Conservation (phyloP, 2,888 invertebrate genomes). For the Tetranychus truncatus region DNA sequence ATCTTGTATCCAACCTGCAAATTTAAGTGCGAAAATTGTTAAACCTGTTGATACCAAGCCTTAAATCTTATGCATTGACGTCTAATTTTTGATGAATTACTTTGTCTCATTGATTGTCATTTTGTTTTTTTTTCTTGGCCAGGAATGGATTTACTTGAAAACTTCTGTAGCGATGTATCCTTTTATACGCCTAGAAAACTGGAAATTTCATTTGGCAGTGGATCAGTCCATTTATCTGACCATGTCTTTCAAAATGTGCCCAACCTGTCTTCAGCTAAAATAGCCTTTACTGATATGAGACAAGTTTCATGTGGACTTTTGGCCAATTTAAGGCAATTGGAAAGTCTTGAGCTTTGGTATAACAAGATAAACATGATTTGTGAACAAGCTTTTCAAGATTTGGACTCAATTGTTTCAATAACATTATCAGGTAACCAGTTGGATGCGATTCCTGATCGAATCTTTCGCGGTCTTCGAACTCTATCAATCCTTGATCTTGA, state of each 20-base stretch:
- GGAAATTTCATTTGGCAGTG: conserved; percentile 5
- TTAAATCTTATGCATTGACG: not conserved
- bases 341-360: conserved; percentile 7
- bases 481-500: conserved; percentile 2
- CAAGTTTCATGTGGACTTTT: not conserved
- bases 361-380: conserved; percentile 1
- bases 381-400: conserved; percentile 7
- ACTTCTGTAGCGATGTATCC: conserved; percentile 4
- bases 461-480: not conserved
- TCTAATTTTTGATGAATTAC: not conserved
- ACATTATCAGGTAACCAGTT: not conserved
- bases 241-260: conserved; percentile 10
- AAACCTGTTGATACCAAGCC: not conserved
- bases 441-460: not conserved
- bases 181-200: not conserved
- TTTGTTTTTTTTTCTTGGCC: not conserved
- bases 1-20: not conserved
- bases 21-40: not conserved
- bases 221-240: conserved; percentile 6
- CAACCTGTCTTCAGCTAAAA: conserved; percentile 5
- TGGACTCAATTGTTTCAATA: not conserved
- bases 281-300: not conserved
- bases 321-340: not conserved
- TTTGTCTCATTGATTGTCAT: not conserved
- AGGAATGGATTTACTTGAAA: not conserved